Evolutionary conservation across 2,797 vertebrate genomes (phyloP).

Genomic region (Todus mexicanus): DNA sequence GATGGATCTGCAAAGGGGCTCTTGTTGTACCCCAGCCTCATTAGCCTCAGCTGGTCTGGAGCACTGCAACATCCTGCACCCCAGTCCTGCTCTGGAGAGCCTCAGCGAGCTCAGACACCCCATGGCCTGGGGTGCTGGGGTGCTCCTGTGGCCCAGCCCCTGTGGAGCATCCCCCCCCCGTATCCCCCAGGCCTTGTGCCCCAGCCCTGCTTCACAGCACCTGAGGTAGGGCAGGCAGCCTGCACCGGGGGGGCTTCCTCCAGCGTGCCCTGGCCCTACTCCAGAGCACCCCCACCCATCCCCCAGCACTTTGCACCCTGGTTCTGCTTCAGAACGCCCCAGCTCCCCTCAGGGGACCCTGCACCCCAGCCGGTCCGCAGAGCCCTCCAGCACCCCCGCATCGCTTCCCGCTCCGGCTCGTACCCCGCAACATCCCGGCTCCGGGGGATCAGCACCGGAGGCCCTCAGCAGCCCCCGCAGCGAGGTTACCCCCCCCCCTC

Average conservation of each 20-base stretch:
- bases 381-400: background rate
- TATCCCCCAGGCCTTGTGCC: background rate
- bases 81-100: background rate
- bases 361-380: background rate
- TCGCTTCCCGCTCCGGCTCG: background rate
- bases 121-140: background rate
- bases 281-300: background rate
- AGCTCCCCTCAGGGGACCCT: rapidly evolving
- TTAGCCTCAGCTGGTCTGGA: background rate
- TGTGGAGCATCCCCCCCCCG: background rate
- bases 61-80: background rate
- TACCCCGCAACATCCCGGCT: rapidly evolving
- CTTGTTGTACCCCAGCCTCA: background rate
- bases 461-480: background rate
- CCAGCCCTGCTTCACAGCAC: background rate
- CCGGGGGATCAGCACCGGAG: no score
- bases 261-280: background rate
- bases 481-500: no score
- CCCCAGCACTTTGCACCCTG: background rate
- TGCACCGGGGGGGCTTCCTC: rapidly evolving
- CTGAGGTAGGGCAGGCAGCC: background rate
- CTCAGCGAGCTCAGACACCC: background rate
- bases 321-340: background rate
- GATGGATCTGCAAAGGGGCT: background rate
- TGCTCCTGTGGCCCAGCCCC: rapidly evolving